Evolutionary conservation across 2,113 vertebrate genomes (phyloP), one percentile per base, ranked within the genome.

Genomic region (Tyrannus savana): DNA sequence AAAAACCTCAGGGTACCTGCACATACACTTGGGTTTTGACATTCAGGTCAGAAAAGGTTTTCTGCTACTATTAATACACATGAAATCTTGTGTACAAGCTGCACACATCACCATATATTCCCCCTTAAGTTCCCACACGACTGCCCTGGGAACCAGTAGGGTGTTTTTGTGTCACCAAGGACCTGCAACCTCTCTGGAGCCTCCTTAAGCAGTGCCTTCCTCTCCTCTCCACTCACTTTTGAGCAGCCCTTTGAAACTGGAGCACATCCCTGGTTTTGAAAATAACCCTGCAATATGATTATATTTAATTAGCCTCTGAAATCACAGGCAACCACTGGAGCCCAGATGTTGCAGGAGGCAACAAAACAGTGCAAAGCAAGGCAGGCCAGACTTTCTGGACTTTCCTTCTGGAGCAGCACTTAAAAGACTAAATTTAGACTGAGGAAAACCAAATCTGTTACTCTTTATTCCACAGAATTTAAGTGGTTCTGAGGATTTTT

Each of bases 301-400:
- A 25, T 69, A 77, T 19, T 81, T 87, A 68, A 89, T 93, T 87
- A 91, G 84, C 84, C 69, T 88, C 74, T 66, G 62, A 84, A 94
- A 76, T 46, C 71, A 35, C 81, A 87, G 71, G 66, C 77, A 84
- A 19, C 42, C 62, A 46, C 75, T 91, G 93, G 74, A 52, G 75
- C 55, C 89, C 94, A 95, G 81, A 96, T 89, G 93, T 91, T 82
- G 17, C 7, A 9, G 47, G 39, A 72, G 73, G 49, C 28, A 64
- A 21, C 52, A 46, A 27, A 76, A 30, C 1, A 63, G 19, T 1
- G 35, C 6, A 13, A 35, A 75, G 37, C 31, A 47, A 72, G 19
- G 59, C 69, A 60, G 24, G 15, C n/a, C 87, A 93, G 62, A 21
- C 28, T 66, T 42, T 49, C 56, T 53, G 68, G 24, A 31, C 44